Evolutionary conservation across 2,797 vertebrate species (phyloP).

Genomic region (Clamator glandarius): DNA sequence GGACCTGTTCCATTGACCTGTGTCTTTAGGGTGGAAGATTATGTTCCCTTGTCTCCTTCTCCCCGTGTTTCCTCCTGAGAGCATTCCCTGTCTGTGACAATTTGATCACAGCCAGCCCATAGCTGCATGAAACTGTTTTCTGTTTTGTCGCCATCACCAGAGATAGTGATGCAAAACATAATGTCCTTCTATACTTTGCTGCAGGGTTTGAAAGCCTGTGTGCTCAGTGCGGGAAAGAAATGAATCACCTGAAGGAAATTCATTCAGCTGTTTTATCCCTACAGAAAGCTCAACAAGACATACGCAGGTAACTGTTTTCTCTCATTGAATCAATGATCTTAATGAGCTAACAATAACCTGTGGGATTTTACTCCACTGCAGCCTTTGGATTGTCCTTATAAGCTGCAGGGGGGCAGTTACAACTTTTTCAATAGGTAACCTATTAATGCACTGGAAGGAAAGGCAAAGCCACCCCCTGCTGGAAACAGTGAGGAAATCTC

Average conservation of each 20-base stretch:
- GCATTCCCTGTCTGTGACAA: background rate
- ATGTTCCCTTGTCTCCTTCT: background rate
- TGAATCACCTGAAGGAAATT: slow-evolving; percentile 85
- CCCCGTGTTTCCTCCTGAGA: background rate
- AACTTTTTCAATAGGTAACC: background rate
- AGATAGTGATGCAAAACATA: background rate
- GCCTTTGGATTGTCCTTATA: background rate
- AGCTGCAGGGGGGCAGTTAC: background rate
- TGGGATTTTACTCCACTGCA: background rate
- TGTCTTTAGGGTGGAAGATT: background rate
- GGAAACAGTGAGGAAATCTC: background rate
- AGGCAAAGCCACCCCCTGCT: background rate
- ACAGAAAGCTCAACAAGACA: slow-evolving; percentile 91
- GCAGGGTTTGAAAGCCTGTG: slow-evolving; percentile 79
- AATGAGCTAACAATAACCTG: background rate
- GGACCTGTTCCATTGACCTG: background rate
- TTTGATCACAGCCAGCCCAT: background rate
- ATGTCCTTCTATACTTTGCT: background rate
- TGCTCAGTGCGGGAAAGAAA: slow-evolving; percentile 86
- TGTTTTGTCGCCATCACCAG: background rate
- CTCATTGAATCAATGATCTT: background rate
- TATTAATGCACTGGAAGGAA: background rate
- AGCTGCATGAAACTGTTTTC: background rate
- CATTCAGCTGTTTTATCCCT: slow-evolving; percentile 88
- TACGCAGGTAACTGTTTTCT: slow-evolving; percentile 85